These are phyloP conservation scores for Sebastiscus albofasciatus DNA, from an alignment of 2,797 vertebrate species.

Conservation along the genomic window DNA sequence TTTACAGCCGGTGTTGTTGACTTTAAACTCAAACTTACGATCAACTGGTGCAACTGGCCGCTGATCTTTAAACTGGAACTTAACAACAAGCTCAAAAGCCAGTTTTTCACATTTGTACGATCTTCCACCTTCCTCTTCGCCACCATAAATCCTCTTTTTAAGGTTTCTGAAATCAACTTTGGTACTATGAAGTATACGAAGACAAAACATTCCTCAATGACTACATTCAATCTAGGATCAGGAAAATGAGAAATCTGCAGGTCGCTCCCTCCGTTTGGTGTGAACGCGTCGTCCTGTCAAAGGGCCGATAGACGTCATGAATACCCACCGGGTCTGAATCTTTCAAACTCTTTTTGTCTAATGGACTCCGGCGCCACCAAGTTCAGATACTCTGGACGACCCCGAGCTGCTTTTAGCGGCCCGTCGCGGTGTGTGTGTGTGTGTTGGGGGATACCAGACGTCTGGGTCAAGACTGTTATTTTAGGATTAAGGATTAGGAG, in stretches of 20 bases:
- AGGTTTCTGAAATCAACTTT: constrained; percentile 46
- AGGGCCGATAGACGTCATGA: background rate
- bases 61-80: background rate
- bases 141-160: background rate
- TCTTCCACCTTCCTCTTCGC: background rate
- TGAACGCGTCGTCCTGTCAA: constrained; percentile 1
- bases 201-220: constrained; percentile 52
- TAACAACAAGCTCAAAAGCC: background rate
- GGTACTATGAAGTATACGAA: constrained; percentile 33
- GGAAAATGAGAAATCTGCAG: background rate
- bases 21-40: background rate
- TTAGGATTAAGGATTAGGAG: background rate
- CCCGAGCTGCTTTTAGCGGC: constrained; percentile 36
- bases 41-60: background rate
- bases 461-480: background rate
- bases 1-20: background rate
- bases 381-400: constrained; percentile 4
- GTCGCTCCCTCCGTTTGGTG: background rate
- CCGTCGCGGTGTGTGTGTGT: background rate
- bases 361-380: constrained; percentile 31
- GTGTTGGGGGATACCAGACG: background rate
- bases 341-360: constrained; percentile 11
- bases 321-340: constrained; percentile 15
- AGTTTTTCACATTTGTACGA: background rate
- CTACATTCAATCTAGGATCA: constrained; percentile 47